phyloP scores from a whole-genome alignment of 2,113 vertebrate species.

The Verasper variegatus region DNA sequence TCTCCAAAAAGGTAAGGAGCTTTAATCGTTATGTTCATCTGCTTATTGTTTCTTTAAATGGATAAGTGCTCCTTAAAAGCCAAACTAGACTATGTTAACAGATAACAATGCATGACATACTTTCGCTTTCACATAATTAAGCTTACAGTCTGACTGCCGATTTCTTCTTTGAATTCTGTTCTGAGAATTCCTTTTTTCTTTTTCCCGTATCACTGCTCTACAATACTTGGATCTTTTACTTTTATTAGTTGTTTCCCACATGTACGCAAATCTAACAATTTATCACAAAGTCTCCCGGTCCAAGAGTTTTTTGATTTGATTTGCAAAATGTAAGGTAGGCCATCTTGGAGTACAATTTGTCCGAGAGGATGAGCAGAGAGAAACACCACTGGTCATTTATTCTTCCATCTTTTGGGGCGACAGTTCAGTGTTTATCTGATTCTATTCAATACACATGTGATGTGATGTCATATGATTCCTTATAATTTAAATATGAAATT shows the following conservation, averaged over 20 bases:
- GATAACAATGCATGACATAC: background rate
- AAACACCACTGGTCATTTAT: no score
- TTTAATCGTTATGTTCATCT: slow-evolving; percentile 1
- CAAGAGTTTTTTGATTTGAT: no score
- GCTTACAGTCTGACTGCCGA: background rate
- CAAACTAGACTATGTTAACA: background rate
- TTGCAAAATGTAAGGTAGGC: no score
- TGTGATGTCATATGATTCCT: no score
- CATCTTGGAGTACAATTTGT: no score
- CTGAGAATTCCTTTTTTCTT: no score
- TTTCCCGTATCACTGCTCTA: background rate
- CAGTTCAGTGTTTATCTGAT: no score
- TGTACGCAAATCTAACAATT: background rate
- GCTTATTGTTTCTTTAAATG: slow-evolving; percentile 10
- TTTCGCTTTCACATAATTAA: background rate
- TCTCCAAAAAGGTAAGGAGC: background rate
- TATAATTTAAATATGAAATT: no score
- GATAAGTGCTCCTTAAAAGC: background rate
- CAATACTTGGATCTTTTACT: background rate
- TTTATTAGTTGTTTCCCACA: background rate
- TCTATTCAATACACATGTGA: no score
- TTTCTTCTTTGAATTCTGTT: background rate
- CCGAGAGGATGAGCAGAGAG: no score
- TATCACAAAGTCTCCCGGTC: background rate
- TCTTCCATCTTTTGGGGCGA: no score